A percentile compares a stretch with the other conserved stretches of the same genome.
Conservation (phyloP, 2,113 vertebrate genomes). For the Halichoerus grypus region DNA sequence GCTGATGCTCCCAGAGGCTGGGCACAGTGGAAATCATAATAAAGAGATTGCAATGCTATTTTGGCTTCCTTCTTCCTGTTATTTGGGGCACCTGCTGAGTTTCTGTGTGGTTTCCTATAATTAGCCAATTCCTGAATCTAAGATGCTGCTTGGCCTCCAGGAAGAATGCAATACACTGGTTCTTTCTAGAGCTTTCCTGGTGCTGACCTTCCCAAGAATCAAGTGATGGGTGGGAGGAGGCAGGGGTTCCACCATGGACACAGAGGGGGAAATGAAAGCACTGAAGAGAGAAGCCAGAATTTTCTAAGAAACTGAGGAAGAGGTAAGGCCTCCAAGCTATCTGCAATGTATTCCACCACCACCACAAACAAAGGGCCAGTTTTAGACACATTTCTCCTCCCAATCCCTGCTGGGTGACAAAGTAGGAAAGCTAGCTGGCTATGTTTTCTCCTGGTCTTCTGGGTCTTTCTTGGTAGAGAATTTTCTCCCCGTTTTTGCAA, state of each 20-base stretch:
- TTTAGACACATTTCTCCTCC: neutral
- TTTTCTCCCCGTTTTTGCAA: neutral
- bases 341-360: neutral
- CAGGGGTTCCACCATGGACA: neutral
- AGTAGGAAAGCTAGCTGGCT: neutral
- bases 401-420: slow-evolving; percentile 18
- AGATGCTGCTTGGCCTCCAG: neutral
- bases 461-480: neutral
- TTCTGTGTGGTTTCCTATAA: slow-evolving; percentile 26
- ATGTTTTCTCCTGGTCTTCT: slow-evolving; percentile 23
- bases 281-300: neutral
- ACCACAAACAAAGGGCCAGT: neutral
- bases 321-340: neutral
- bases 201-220: neutral
- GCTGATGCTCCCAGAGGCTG: slow-evolving; percentile 63
- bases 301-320: neutral
- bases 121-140: neutral
- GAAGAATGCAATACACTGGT: neutral
- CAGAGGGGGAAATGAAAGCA: neutral
- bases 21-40: slow-evolving; percentile 69
- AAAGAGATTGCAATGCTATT: slow-evolving; percentile 73
- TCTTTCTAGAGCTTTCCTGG: slow-evolving; percentile 16
- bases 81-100: neutral
- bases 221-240: neutral
- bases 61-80: slow-evolving; percentile 38